Conservation (phyloP, 2,888 invertebrate genomes). For the Apodemia mormo region DNA sequence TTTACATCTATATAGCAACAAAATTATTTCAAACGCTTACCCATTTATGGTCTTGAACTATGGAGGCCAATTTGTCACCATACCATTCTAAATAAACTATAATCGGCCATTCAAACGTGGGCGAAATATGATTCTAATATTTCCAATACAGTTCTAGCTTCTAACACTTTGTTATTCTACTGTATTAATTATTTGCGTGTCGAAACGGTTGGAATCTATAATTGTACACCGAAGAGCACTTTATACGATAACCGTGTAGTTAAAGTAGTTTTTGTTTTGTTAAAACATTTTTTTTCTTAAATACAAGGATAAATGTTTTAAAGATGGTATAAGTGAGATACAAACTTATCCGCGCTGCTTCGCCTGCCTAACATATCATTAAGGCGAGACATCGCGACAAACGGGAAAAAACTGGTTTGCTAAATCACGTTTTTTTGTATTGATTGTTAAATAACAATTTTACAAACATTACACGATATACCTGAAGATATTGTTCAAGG, state of each 20-base stretch:
- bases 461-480: too few relatives aligned
- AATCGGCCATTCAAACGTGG: constrained; percentile 64
- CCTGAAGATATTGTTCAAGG: too few relatives aligned
- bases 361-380: too few relatives aligned
- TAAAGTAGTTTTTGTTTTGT: neutral
- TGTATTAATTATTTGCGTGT: constrained; percentile 44
- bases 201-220: constrained; percentile 46
- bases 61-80: constrained; percentile 46
- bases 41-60: constrained; percentile 14
- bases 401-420: too few relatives aligned
- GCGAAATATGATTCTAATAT: constrained; percentile 62
- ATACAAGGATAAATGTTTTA: neutral
- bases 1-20: neutral
- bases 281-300: neutral
- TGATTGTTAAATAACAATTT: too few relatives aligned
- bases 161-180: constrained; percentile 53
- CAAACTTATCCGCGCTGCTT: too few relatives aligned
- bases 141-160: constrained; percentile 46
- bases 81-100: constrained; percentile 73
- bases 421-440: too few relatives aligned
- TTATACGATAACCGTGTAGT: neutral
- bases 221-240: constrained; percentile 17
- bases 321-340: neutral
- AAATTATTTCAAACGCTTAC: neutral
- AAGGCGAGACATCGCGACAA: too few relatives aligned